Evolutionary conservation across 2,797 vertebrate genomes (phyloP).

Genomic region (Ptychobarbus kaznakovi): DNA sequence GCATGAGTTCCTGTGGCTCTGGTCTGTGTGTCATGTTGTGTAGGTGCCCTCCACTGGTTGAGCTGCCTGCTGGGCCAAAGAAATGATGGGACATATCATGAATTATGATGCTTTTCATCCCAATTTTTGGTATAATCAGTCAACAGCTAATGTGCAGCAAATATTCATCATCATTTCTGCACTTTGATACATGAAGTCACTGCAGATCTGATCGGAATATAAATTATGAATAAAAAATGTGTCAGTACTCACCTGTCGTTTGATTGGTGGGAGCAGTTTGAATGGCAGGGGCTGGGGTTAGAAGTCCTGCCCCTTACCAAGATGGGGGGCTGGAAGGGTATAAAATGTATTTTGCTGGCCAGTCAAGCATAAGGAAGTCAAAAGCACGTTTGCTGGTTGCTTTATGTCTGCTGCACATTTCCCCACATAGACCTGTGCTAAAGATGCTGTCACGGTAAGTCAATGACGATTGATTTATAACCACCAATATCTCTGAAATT

Average conservation of each 20-base stretch:
- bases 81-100: neutral
- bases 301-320: slow-evolving; percentile 66
- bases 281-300: slow-evolving; percentile 57
- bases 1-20: neutral
- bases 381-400: slow-evolving; percentile 61
- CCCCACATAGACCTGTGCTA: slow-evolving; percentile 61
- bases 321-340: slow-evolving; percentile 67
- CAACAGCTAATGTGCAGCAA: neutral
- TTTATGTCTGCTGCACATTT: slow-evolving; percentile 65
- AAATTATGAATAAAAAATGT: slow-evolving; percentile 1
- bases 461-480: slow-evolving; percentile 31
- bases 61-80: neutral
- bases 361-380: slow-evolving; percentile 68
- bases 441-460: slow-evolving; percentile 71
- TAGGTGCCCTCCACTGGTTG: slow-evolving; percentile 70
- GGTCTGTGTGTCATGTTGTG: slow-evolving; percentile 40
- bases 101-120: neutral
- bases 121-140: neutral
- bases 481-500: slow-evolving; percentile 11
- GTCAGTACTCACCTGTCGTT: neutral
- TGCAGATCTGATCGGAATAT: neutral
- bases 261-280: slow-evolving; percentile 45
- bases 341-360: slow-evolving; percentile 68
- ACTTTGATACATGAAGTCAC: neutral
- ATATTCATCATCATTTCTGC: neutral